Base-by-base conservation (phyloP, 2,888 invertebrate species). In the Caenorhabditis afra region DNA sequence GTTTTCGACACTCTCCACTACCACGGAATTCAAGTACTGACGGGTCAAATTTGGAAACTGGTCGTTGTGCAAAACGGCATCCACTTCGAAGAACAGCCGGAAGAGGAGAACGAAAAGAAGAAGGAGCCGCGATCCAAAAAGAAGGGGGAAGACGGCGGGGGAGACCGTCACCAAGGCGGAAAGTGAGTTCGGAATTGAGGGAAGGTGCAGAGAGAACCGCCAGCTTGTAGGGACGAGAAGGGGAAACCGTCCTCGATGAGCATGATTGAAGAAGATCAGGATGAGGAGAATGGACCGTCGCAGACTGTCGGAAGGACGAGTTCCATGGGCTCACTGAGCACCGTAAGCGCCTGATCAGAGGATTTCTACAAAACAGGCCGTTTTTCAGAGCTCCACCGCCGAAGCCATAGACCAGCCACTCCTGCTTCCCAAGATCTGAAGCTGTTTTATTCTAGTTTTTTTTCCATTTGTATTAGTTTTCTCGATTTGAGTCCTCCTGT, bases 141-240 rank as follows among this genome's bases (percentile, higher is more conserved):
- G 10, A 44, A 29, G 1, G 58, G 58, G 16, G 23, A 50, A 14
- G 67, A 68, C n/a, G 67, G 67, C 29, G 50, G 37, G 12, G 67
- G 58, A 8, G 67, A 57, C 41, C 67, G 67, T 1, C 16, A 58
- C 16, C 16, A 39, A 14, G 47, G 58, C 58, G 67, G 67, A 67
- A 50, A 49, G 67, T 67, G 0, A 39, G 58, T 47, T 20, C 23
- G 8, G n/a, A 41, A 44, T 44, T 47, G 8, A 47, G 47, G 16
- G 47, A 16, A n/a, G 47, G 44, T 44, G n/a, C n/a, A n/a, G n/a
- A n/a, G n/a, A n/a, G 3, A 29, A 29, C 29, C 7, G 7, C 4
- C 29, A 29, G n/a, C 29, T 29, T 29, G 4, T 7, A 29, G 29
- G 7, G 29, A 29, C 29, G 29, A 29, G 29, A 29, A 29, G 7